Evolutionary conservation across 2,797 vertebrate genomes (phyloP).

Genomic region (Dicrostonyx torquatus): DNA sequence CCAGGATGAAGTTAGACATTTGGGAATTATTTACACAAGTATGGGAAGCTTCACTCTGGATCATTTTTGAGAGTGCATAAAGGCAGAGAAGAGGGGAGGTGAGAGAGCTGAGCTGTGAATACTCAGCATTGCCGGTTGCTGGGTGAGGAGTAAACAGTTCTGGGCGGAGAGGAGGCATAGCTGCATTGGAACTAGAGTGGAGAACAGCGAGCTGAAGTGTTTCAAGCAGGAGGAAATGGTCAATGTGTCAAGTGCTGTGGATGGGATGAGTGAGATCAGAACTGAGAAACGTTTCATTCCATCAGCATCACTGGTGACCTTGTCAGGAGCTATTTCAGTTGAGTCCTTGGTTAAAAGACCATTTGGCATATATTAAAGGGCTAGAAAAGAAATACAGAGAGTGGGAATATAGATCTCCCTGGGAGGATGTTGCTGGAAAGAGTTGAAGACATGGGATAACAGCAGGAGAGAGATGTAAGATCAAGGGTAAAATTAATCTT

Average conservation of each 20-base stretch:
- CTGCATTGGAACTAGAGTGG: not conserved
- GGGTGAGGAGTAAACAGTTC: not conserved
- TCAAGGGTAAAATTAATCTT: not conserved
- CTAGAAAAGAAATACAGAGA: not conserved
- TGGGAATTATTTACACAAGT: not conserved
- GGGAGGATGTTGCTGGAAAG: not conserved
- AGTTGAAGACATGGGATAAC: not conserved
- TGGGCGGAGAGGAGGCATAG: not conserved
- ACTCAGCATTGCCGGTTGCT: not conserved
- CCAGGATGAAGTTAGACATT: not conserved
- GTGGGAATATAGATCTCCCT: not conserved
- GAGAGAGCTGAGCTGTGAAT: not conserved
- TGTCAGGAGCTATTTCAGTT: conserved; percentile 48
- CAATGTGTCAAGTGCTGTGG: not conserved
- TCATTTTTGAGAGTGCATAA: not conserved
- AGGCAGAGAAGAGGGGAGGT: not conserved
- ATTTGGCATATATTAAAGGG: conserved; percentile 1
- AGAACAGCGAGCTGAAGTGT: not conserved
- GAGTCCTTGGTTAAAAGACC: conserved; percentile 27
- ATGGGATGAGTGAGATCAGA: not conserved
- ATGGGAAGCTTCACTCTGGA: not conserved
- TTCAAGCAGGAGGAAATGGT: not conserved
- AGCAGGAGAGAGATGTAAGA: not conserved
- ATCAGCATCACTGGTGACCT: not conserved
- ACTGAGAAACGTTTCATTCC: not conserved